Conservation (phyloP, 2,797 vertebrate species). For the Propithecus deckenii region DNA sequence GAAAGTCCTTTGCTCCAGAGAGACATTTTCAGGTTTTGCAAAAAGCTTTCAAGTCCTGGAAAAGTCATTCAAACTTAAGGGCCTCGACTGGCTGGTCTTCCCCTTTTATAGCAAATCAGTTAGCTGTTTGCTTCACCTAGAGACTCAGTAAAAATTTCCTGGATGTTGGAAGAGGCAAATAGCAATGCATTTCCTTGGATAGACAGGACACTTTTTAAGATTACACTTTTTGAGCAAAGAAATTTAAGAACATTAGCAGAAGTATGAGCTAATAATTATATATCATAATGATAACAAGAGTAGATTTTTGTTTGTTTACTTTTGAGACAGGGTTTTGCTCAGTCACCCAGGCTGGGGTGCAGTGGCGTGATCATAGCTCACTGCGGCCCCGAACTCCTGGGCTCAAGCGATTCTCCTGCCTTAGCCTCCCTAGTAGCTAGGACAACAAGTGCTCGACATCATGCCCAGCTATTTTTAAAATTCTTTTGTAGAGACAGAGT, state of each 20-base stretch:
- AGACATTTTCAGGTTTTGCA: conserved; percentile 49
- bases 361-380: not conserved
- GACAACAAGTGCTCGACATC: not conserved
- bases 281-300: not conserved
- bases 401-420: not conserved
- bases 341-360: not conserved
- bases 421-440: not conserved
- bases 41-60: conserved; percentile 43
- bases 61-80: conserved; percentile 49
- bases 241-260: conserved; percentile 22
- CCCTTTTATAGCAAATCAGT: conserved; percentile 4
- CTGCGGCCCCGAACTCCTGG: not conserved
- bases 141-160: not conserved
- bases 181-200: conserved; percentile 19
- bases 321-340: not conserved
- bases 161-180: not conserved
- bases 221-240: not conserved
- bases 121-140: conserved; percentile 10
- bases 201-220: not conserved
- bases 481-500: not conserved
- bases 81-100: not conserved
- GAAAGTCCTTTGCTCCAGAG: conserved; percentile 4
- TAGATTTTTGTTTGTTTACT: not conserved
- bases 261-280: conserved; percentile 12
- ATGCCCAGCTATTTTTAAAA: not conserved